Percentiles rank a stretch among this genome's conserved stretches.
Evolutionary conservation across 1,140 invertebrate genomes (phyloP).

Genomic region (Drosophila prosaltans): DNA sequence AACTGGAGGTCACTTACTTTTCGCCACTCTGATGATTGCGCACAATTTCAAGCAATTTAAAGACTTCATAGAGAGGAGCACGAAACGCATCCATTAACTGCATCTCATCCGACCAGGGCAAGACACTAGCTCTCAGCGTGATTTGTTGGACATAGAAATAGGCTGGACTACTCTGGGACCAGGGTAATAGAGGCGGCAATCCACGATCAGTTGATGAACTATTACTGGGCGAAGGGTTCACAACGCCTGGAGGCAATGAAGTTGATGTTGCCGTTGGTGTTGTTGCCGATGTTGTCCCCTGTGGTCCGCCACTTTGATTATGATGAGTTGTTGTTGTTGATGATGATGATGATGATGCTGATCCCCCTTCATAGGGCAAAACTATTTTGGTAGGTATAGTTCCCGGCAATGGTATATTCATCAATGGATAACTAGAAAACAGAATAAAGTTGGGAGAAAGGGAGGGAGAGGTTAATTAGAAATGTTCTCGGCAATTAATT

Average conservation of each 20-base stretch:
- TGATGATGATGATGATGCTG: conserved; percentile 22
- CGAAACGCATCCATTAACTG: conserved; percentile 94
- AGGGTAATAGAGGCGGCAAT: conserved; percentile 76
- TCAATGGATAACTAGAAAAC: conserved; percentile 72
- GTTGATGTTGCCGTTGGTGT: conserved; percentile 1
- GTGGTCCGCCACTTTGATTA: conserved; percentile 42
- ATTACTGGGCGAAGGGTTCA: conserved; percentile 35
- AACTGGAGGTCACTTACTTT: conserved; percentile 85
- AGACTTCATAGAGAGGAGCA: conserved; percentile 93
- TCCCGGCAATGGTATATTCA: conserved; percentile 82
- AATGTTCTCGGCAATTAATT: conserved; percentile 21
- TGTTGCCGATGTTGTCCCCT: conserved; percentile 1
- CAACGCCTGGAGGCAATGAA: not conserved
- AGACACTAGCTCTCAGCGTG: conserved; percentile 87
- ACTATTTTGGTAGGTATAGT: conserved; percentile 83
- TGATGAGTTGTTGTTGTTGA: conserved; percentile 17
- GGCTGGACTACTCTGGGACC: conserved; percentile 85
- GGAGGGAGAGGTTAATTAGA: conserved; percentile 58
- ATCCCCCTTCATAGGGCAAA: conserved; percentile 71
- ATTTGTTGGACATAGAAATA: conserved; percentile 94
- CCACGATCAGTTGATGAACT: conserved; percentile 33
- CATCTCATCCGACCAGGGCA: conserved; percentile 93
- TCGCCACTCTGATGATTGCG: conserved; percentile 91
- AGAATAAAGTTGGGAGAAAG: conserved; percentile 39
- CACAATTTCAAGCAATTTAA: conserved; percentile 92